These are phyloP conservation scores for Trichonephila clavipes DNA, from an alignment of 1,140 invertebrate species.

Conservation along the genomic window DNA sequence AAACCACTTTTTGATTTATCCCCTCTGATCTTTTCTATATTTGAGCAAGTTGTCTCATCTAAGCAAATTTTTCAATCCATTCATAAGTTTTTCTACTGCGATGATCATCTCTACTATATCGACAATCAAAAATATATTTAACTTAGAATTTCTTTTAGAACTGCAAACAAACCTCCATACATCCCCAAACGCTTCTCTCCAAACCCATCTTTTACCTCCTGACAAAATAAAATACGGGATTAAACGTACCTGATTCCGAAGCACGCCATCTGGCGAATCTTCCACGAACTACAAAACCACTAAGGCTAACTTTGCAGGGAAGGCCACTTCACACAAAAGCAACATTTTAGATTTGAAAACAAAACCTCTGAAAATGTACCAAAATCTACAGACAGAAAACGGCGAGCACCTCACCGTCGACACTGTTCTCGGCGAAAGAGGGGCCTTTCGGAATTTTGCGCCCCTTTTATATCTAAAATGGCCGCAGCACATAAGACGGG, in stretches of 20 bases:
- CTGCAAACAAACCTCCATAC: too few species aligned
- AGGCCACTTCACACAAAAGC: not conserved
- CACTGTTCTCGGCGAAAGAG: not conserved
- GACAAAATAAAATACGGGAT: not conserved
- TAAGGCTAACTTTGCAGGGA: not conserved
- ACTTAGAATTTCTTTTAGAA: too few species aligned
- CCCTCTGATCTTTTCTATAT: too few species aligned
- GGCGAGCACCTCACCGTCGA: not conserved
- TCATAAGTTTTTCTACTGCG: too few species aligned
- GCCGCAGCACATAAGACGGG: not conserved
- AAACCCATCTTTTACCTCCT: not conserved
- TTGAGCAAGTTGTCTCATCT: too few species aligned
- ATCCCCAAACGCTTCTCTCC: not conserved
- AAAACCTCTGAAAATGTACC: not conserved
- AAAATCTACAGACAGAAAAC: not conserved
- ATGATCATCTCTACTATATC: too few species aligned
- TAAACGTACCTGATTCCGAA: conserved; percentile 1
- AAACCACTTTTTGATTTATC: too few species aligned
- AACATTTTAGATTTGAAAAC: not conserved
- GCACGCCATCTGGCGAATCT: conserved; percentile 14
- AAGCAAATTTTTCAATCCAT: too few species aligned
- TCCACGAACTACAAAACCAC: not conserved
- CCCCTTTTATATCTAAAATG: conserved; percentile 30
- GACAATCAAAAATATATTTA: too few species aligned
- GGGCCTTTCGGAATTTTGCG: not conserved